phyloP scores from a whole-genome alignment of 1,140 invertebrate species.

The Riptortus pedestris region DNA sequence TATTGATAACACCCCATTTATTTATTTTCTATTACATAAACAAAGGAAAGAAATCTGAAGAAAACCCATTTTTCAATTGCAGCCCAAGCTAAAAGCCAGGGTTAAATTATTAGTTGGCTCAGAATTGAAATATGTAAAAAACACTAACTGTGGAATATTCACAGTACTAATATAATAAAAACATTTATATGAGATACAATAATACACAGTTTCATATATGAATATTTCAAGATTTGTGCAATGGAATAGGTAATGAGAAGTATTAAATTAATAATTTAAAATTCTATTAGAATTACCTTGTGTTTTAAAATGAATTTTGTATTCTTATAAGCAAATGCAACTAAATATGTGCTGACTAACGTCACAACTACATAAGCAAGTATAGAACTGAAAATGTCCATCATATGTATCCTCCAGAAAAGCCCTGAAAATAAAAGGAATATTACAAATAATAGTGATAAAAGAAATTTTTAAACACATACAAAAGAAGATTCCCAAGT shows the following conservation, averaged over 20 bases:
- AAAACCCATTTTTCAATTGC: too few relatives aligned
- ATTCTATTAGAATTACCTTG: constrained; percentile 53
- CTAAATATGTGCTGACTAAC: constrained; percentile 76
- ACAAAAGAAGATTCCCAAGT: too few relatives aligned
- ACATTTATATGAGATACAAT: too few relatives aligned
- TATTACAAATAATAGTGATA: background rate
- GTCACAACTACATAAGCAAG: constrained; percentile 82
- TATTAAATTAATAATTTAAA: background rate
- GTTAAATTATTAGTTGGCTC: too few relatives aligned
- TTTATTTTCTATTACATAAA: too few relatives aligned
- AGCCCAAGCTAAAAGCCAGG: too few relatives aligned
- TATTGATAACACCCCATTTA: too few relatives aligned
- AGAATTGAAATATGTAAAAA: too few relatives aligned
- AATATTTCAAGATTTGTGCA: background rate
- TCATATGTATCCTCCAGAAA: constrained; percentile 96
- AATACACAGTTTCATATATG: background rate
- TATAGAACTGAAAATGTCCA: constrained; percentile 81
- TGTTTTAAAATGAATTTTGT: constrained; percentile 98
- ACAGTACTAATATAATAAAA: too few relatives aligned
- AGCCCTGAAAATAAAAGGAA: constrained; percentile 58
- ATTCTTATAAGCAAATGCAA: constrained; percentile 94
- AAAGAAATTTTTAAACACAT: too few relatives aligned
- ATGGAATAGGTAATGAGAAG: background rate
- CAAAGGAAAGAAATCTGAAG: too few relatives aligned
- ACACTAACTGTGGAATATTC: too few relatives aligned